A percentile compares a stretch with the other conserved stretches of the same genome.
phyloP scores from a whole-genome alignment of 2,888 invertebrate genomes.

The Eupsilia transversa region DNA sequence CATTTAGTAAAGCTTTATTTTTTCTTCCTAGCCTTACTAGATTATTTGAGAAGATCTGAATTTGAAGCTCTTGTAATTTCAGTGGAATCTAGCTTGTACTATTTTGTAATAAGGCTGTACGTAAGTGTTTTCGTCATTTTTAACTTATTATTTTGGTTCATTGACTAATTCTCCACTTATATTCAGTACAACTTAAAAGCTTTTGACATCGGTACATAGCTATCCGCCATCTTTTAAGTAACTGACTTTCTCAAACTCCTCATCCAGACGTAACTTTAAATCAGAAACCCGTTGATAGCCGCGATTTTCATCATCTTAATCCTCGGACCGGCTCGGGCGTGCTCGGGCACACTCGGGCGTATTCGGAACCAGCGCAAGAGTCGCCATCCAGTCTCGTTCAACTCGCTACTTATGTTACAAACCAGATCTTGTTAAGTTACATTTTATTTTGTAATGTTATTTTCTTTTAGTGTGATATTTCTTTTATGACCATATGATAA shows the following conservation, averaged over 20 bases:
- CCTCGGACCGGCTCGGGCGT: conserved; percentile 41
- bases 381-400: conserved; percentile 67
- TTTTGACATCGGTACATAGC: neutral
- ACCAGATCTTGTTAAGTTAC: conserved; percentile 62
- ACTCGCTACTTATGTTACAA: conserved; percentile 63
- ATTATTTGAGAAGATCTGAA: neutral
- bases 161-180: neutral
- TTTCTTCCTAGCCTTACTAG: neutral
- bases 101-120: neutral
- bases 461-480: conserved; percentile 38
- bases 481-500: conserved; percentile 32
- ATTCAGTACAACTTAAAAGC: neutral
- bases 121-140: neutral
- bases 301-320: conserved; percentile 61
- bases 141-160: neutral
- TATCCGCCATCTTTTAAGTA: conserved; percentile 1
- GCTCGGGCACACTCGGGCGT: conserved; percentile 42
- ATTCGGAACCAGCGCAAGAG: conserved; percentile 59
- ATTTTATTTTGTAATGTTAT: conserved; percentile 57
- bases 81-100: too few relatives aligned
- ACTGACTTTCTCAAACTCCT: conserved; percentile 34
- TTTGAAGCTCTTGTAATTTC: neutral
- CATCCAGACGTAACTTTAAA: conserved; percentile 47
- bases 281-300: conserved; percentile 54
- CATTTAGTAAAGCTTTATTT: neutral